Evolutionary conservation across 1,140 invertebrate genomes (phyloP).

Genomic region (Bombus balteatus): DNA sequence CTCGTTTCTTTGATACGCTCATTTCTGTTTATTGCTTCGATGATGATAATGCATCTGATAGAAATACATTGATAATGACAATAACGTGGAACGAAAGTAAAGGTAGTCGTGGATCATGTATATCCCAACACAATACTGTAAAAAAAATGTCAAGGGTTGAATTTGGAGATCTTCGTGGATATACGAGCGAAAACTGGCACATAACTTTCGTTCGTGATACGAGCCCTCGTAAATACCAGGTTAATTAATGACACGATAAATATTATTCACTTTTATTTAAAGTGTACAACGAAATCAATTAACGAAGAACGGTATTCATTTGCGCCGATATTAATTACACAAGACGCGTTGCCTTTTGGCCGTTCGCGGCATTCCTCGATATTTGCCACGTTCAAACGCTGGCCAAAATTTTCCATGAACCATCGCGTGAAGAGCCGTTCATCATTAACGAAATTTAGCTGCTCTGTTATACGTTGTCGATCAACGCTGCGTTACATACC

Average conservation of each 20-base stretch:
- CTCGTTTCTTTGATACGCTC: too few species aligned
- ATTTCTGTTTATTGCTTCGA: too few species aligned
- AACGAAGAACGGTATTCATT: not conserved
- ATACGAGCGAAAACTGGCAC: not conserved
- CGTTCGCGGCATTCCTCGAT: not conserved
- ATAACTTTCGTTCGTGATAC: not conserved
- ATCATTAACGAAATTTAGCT: constrained; percentile 39
- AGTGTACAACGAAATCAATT: constrained; percentile 6
- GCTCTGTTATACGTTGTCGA: constrained; percentile 25
- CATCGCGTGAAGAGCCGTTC: constrained; percentile 4
- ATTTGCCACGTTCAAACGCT: not conserved
- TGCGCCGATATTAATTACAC: constrained; percentile 28
- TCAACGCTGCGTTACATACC: constrained; percentile 14
- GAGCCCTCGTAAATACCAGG: not conserved
- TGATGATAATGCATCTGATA: too few species aligned
- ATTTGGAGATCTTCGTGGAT: not conserved
- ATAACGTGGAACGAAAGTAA: too few species aligned
- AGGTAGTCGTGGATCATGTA: too few species aligned
- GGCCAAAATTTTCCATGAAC: constrained; percentile 1
- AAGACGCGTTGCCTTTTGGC: constrained; percentile 20
- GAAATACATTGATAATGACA: too few species aligned
- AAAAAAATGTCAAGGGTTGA: not conserved
- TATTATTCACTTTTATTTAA: constrained; percentile 17
- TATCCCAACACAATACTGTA: too few species aligned
- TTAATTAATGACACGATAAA: constrained; percentile 40